Evolutionary conservation across 2,113 vertebrate genomes (phyloP).

Genomic region (Nannospalax galili): DNA sequence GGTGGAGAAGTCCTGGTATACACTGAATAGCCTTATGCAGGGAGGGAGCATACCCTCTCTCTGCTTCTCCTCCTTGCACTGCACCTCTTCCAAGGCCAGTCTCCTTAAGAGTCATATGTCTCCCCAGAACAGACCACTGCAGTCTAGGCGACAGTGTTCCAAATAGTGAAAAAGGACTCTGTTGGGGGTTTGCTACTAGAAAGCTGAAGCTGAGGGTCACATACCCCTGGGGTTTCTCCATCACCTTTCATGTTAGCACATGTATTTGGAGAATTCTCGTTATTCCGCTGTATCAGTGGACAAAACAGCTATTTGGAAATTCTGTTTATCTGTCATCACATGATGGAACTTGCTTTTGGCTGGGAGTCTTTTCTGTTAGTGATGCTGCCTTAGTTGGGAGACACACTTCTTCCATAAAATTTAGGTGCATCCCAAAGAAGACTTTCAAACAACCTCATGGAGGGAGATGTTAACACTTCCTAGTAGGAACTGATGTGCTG

Average conservation of each 20-base stretch:
- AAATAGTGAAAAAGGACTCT: conserved; percentile 28
- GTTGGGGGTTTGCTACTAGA: conserved; percentile 16
- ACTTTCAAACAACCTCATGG: rapidly evolving
- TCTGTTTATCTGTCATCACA: not conserved
- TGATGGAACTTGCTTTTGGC: not conserved
- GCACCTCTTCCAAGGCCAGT: not conserved
- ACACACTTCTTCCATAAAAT: not conserved
- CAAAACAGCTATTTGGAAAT: not conserved
- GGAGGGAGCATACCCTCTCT: not conserved
- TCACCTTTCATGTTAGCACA: not conserved
- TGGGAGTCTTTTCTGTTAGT: not conserved
- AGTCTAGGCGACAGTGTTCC: not conserved
- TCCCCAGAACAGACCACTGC: not conserved
- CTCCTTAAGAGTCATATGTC: conserved; percentile 38
- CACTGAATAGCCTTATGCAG: not conserved
- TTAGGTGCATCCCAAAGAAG: not conserved
- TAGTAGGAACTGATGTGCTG: not conserved
- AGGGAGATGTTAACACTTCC: not conserved
- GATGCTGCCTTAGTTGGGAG: not conserved
- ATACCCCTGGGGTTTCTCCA: conserved; percentile 9
- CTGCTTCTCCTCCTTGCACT: not conserved
- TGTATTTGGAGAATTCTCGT: not conserved
- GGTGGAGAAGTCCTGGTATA: not conserved
- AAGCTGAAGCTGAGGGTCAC: not conserved
- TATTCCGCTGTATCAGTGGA: too few relatives aligned